Conservation (phyloP, 2,888 invertebrate species). For the Temnothorax unifasciatus region DNA sequence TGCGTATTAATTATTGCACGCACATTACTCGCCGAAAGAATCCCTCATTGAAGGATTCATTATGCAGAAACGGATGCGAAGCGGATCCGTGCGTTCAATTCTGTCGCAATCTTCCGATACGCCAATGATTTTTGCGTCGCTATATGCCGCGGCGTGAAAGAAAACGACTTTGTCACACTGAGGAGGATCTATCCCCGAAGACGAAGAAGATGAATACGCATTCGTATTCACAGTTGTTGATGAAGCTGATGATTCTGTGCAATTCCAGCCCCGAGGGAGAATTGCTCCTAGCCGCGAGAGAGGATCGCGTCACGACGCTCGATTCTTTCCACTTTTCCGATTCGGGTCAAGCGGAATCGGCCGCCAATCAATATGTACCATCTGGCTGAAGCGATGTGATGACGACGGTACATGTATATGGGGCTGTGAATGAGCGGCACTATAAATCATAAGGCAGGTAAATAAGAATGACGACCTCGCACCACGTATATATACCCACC, state of each 20-base stretch:
- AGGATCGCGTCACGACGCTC: constrained; percentile 41
- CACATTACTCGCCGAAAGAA: constrained; percentile 8
- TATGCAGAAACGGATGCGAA: constrained; percentile 18
- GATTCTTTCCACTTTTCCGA: constrained; percentile 41
- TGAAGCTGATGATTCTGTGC: constrained; percentile 53
- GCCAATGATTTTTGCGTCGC: neutral
- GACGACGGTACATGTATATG: constrained; percentile 1
- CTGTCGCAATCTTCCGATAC: constrained; percentile 27
- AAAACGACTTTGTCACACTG: constrained; percentile 12
- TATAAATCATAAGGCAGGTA: constrained; percentile 38
- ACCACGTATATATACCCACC: neutral
- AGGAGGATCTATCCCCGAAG: constrained; percentile 18
- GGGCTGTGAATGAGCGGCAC: constrained; percentile 5
- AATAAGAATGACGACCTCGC: constrained; percentile 22
- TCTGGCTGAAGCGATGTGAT: constrained; percentile 45
- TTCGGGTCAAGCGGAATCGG: constrained; percentile 52
- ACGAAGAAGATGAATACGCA: constrained; percentile 26
- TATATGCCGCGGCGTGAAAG: neutral
- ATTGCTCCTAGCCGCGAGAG: constrained; percentile 50
- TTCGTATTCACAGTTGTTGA: neutral
- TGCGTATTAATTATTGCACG: constrained; percentile 39
- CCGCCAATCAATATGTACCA: constrained; percentile 46
- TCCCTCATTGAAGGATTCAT: constrained; percentile 18
- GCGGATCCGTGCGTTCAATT: neutral
- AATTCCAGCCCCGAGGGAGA: constrained; percentile 54